Percentiles rank a stretch among this genome's conserved stretches.
These are phyloP conservation scores for Calcarius lapponicus DNA, from an alignment of 2,797 vertebrate genomes.

Conservation along the genomic window DNA sequence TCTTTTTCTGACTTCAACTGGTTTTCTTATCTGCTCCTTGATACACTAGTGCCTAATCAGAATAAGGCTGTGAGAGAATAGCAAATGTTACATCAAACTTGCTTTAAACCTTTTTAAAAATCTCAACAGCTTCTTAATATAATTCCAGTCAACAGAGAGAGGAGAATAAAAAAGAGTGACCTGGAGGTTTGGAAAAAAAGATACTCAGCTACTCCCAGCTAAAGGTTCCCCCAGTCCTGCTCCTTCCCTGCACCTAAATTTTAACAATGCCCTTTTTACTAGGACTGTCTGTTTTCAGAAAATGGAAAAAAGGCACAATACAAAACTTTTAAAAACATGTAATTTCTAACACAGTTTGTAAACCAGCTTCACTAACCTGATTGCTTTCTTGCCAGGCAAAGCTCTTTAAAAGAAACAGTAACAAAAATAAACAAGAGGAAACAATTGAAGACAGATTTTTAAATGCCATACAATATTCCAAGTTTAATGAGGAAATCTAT, in stretches of 20 bases:
- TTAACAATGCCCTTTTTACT: background rate
- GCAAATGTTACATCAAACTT: slow-evolving; percentile 2
- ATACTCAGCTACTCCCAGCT: background rate
- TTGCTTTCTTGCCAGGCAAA: background rate
- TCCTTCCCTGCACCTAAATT: background rate
- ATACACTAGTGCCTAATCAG: background rate
- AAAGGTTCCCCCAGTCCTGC: background rate
- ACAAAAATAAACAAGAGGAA: background rate
- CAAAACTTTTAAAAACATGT: background rate
- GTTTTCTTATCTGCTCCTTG: background rate
- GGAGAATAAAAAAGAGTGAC: background rate
- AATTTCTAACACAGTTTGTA: background rate
- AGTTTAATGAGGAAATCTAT: background rate
- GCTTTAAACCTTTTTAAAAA: slow-evolving; percentile 22
- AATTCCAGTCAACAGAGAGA: background rate
- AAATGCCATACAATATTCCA: background rate
- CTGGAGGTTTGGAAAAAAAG: background rate
- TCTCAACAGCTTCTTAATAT: background rate
- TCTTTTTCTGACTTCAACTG: background rate
- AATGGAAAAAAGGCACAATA: background rate
- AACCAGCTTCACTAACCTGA: background rate
- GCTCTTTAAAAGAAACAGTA: background rate
- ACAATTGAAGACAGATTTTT: background rate
- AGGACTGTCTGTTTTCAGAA: background rate
- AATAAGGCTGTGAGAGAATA: slow-evolving; percentile 12